Percentiles rank a stretch among this genome's conserved stretches.
Conservation (phyloP, 2,888 invertebrate genomes). For the Prosopocoilus inquinatus region DNA sequence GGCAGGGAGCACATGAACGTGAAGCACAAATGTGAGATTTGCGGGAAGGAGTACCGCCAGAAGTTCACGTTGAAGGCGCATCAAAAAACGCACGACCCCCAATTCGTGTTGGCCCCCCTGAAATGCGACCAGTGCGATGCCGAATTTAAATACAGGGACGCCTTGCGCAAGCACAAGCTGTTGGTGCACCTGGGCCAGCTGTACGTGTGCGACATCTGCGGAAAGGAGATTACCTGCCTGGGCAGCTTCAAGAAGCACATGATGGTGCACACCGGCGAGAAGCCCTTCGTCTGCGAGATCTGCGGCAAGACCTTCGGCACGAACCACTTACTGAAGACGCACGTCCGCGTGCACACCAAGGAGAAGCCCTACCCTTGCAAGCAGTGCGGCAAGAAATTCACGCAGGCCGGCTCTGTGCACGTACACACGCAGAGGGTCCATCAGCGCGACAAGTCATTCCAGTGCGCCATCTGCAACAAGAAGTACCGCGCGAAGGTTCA, state of each 20-base stretch:
- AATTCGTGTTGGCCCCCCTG: too few species aligned
- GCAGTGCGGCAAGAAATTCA: constrained; percentile 56
- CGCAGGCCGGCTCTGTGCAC: constrained; percentile 24
- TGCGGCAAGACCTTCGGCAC: constrained; percentile 34
- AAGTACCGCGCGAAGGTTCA: too few species aligned
- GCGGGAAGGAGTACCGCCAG: constrained; percentile 19
- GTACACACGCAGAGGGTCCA: too few species aligned
- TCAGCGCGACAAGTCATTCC: too few species aligned
- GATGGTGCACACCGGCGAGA: constrained; percentile 37
- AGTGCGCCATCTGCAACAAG: too few species aligned
- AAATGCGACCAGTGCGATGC: too few species aligned
- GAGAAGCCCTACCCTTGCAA: constrained; percentile 54
- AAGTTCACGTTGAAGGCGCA: constrained; percentile 15
- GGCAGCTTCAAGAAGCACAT: constrained; percentile 29
- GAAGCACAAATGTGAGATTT: constrained; percentile 19
- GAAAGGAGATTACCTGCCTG: constrained; percentile 47
- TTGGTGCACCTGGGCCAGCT: constrained; percentile 12
- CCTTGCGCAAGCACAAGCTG: too few species aligned
- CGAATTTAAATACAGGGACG: too few species aligned
- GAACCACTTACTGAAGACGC: constrained; percentile 34
- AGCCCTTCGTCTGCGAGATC: constrained; percentile 37
- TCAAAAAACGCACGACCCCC: constrained; percentile 6
- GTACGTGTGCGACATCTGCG: constrained; percentile 49
- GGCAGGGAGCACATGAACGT: constrained; percentile 20
- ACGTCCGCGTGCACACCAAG: constrained; percentile 56